Conservation (phyloP, 2,888 invertebrate species). For the Meta bourneti region DNA sequence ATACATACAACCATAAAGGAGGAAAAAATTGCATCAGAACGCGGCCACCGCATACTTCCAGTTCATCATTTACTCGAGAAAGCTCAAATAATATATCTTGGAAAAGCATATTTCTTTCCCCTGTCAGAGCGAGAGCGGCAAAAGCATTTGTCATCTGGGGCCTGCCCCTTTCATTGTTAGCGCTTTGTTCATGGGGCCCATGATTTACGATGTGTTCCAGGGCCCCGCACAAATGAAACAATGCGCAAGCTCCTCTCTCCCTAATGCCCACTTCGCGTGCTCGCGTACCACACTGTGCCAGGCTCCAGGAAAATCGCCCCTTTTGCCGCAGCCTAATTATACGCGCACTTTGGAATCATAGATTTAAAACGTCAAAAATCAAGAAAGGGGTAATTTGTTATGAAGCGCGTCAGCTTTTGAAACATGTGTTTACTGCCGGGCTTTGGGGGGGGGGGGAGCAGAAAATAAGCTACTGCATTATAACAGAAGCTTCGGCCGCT, state of each 20-base stretch:
- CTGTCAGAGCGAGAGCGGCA: conserved; percentile 67
- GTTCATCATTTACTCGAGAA: conserved; percentile 73
- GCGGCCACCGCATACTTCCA: conserved; percentile 60
- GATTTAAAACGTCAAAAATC: conserved; percentile 77
- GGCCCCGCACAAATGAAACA: conserved; percentile 71
- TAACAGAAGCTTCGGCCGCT: conserved; percentile 13
- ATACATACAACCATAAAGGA: not conserved
- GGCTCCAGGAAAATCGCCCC: conserved; percentile 48
- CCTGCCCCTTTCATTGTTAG: conserved; percentile 75
- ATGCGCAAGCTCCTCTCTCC: conserved; percentile 56
- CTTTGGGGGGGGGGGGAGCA: conserved; percentile 6
- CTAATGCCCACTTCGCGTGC: conserved; percentile 76
- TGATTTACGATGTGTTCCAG: conserved; percentile 73
- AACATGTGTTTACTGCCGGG: conserved; percentile 73
- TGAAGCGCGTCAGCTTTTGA: conserved; percentile 76
- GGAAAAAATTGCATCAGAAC: conserved; percentile 34
- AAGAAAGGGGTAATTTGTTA: conserved; percentile 76
- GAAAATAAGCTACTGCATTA: conserved; percentile 28
- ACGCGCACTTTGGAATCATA: conserved; percentile 76
- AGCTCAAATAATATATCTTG: conserved; percentile 74
- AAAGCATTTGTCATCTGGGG: conserved; percentile 72
- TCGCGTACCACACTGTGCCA: conserved; percentile 12
- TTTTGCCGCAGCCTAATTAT: conserved; percentile 72
- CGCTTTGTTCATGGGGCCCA: conserved; percentile 63
- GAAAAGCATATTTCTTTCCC: conserved; percentile 75